phyloP scores from a whole-genome alignment of 2,888 invertebrate species.

The Matsumyia berberina region DNA sequence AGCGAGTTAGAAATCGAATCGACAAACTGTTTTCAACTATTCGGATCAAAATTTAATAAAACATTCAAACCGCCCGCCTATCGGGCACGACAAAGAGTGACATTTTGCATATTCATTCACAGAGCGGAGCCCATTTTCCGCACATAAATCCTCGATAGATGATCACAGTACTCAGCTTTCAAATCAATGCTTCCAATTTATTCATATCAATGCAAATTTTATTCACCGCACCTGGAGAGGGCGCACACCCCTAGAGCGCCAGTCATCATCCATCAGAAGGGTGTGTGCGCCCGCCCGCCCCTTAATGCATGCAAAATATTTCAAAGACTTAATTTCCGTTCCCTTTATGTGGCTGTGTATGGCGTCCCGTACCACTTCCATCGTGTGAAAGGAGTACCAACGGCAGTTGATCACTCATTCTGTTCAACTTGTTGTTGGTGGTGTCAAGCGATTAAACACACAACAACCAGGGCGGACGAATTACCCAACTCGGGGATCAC shows the following conservation, averaged over 20 bases:
- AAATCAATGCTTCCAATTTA: constrained; percentile 74
- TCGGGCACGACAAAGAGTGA: background rate
- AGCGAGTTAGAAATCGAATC: constrained; percentile 21
- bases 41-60: constrained; percentile 41
- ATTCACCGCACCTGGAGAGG: constrained; percentile 71
- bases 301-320: constrained; percentile 69
- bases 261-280: constrained; percentile 10
- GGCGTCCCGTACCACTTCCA: constrained; percentile 6
- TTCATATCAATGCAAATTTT: constrained; percentile 76
- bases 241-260: constrained; percentile 2
- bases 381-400: constrained; percentile 29
- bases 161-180: constrained; percentile 53
- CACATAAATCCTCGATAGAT: constrained; percentile 68
- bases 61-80: constrained; percentile 13
- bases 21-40: constrained; percentile 47
- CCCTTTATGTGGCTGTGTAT: constrained; percentile 9
- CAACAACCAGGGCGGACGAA: constrained; percentile 69
- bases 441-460: constrained; percentile 76
- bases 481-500: constrained; percentile 71
- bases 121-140: constrained; percentile 57
- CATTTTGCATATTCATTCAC: constrained; percentile 44
- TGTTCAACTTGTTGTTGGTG: constrained; percentile 72
- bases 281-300: background rate
- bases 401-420: constrained; percentile 73
- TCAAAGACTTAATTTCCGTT: constrained; percentile 76